A percentile compares a stretch with the other conserved stretches of the same genome.
Evolutionary conservation across 2,888 invertebrate species (phyloP).

Genomic region (Eupeodes luniger): DNA sequence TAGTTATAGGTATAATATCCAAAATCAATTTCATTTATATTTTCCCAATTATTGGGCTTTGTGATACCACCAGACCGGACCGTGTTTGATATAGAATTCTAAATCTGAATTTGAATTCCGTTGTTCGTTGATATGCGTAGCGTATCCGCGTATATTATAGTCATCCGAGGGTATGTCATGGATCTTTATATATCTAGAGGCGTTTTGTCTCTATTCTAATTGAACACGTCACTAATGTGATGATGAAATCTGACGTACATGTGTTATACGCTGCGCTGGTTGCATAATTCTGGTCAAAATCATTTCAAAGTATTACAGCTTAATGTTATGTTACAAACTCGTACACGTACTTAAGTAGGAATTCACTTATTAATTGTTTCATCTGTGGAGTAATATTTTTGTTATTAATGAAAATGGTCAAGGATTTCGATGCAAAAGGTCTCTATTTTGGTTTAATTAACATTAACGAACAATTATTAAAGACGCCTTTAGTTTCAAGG

Average conservation of each 20-base stretch:
- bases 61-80: neutral
- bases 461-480: no score
- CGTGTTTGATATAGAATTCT: neutral
- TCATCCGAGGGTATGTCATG: neutral
- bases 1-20: constrained; percentile 55
- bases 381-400: no score
- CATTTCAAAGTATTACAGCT: no score
- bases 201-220: neutral
- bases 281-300: no score
- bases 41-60: constrained; percentile 39
- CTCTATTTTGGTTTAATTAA: no score
- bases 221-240: neutral
- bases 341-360: no score
- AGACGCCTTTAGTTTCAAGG: no score
- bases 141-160: neutral
- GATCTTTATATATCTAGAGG: neutral
- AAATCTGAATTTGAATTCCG: constrained; percentile 17
- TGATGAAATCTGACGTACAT: neutral
- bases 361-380: no score
- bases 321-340: no score
- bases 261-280: neutral
- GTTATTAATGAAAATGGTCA: no score
- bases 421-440: no score
- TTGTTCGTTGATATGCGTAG: constrained; percentile 16
- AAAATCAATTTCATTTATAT: constrained; percentile 66